Conservation (phyloP, 2,888 invertebrate species). For the Ashinkailepas kermadecensis region DNA sequence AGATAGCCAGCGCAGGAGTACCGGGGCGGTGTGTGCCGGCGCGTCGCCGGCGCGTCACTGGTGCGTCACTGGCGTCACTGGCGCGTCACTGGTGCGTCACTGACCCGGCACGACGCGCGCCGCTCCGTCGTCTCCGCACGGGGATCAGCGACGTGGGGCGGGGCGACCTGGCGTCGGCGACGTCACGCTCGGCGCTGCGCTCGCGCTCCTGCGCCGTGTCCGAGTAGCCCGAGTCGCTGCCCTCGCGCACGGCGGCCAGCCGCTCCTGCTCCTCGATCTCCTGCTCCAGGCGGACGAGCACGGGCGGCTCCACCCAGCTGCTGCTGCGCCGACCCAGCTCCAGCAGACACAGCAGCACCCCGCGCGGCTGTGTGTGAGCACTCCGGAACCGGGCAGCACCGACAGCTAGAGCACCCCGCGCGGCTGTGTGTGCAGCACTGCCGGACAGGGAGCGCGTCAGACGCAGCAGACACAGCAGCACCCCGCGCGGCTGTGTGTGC, state of each 20-base stretch:
- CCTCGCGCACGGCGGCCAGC: slow-evolving; percentile 29
- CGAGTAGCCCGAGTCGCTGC: slow-evolving; percentile 18
- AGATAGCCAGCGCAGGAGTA: no score
- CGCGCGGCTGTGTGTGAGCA: slow-evolving; percentile 75
- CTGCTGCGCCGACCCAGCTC: slow-evolving; percentile 67
- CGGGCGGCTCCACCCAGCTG: slow-evolving; percentile 72
- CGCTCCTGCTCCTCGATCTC: slow-evolving; percentile 76
- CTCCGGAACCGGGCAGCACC: slow-evolving; percentile 46
- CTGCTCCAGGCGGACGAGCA: slow-evolving; percentile 70
- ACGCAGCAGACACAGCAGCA: no score
- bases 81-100: background rate
- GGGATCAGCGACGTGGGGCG: slow-evolving; percentile 5
- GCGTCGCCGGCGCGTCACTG: no score
- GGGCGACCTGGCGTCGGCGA: background rate
- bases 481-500: no score
- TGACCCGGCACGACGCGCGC: background rate
- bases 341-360: slow-evolving; percentile 73
- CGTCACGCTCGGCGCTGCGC: slow-evolving; percentile 11
- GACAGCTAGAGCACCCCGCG: no score
- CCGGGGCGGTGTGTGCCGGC: no score
- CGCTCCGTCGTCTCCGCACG: background rate
- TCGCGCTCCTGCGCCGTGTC: slow-evolving; percentile 18
- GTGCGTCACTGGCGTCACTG: background rate
- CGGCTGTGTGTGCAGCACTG: no score
- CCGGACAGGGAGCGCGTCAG: no score